A percentile compares a stretch with the other conserved stretches of the same genome.
phyloP scores from a whole-genome alignment of 2,797 vertebrate species.

The Enteromius paludinosus region DNA sequence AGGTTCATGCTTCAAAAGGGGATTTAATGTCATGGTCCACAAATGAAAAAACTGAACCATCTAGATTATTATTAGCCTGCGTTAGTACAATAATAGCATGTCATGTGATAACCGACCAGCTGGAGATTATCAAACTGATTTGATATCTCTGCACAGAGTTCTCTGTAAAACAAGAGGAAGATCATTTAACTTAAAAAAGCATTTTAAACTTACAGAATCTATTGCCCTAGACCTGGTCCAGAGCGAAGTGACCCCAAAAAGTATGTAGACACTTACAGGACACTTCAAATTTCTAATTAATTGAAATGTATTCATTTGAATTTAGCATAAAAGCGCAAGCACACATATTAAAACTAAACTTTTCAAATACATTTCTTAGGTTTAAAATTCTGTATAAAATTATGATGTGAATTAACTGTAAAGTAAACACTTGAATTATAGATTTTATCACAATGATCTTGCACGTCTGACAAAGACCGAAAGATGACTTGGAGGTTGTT shows the following conservation, averaged over 20 bases:
- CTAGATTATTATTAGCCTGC: conserved; percentile 20
- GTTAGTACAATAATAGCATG: conserved; percentile 21
- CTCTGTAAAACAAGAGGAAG: conserved; percentile 14
- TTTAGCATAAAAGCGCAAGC: background rate
- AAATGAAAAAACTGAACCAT: conserved; percentile 2
- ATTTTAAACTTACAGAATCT: background rate
- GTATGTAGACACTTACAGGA: background rate
- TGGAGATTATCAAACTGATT: conserved; percentile 6
- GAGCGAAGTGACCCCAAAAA: background rate
- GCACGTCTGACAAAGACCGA: background rate
- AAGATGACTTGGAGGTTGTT: background rate
- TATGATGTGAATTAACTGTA: background rate
- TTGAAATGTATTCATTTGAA: no score
- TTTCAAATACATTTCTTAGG: background rate
- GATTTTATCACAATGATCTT: background rate
- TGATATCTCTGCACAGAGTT: background rate
- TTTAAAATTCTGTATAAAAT: background rate
- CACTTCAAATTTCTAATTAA: background rate
- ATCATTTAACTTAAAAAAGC: background rate
- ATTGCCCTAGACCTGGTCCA: background rate
- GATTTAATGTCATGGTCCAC: background rate
- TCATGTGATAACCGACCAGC: conserved; percentile 8
- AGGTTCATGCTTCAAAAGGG: background rate
- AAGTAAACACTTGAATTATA: background rate
- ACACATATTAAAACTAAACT: background rate